phyloP scores from a whole-genome alignment of 2,113 vertebrate genomes.

The Chloropsis hardwickii region DNA sequence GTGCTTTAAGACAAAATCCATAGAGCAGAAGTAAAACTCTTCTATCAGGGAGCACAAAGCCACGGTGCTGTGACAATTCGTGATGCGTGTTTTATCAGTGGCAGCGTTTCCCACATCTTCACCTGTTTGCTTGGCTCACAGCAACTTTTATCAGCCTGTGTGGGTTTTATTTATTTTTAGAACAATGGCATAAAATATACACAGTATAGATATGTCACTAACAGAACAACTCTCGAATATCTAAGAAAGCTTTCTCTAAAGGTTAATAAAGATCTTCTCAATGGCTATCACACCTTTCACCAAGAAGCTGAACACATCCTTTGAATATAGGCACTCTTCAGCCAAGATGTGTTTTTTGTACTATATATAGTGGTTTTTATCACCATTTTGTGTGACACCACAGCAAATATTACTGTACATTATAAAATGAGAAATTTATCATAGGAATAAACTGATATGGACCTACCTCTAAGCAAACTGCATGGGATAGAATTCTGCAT shows the following conservation, averaged over 20 bases:
- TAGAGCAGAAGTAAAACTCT: not conserved
- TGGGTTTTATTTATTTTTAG: not conserved
- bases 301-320: not conserved
- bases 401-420: not conserved
- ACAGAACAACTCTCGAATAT: not conserved
- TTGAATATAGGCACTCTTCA: not conserved
- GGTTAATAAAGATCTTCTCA: not conserved
- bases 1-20: not conserved
- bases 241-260: not conserved
- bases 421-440: not conserved
- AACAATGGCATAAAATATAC: not conserved
- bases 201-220: not conserved
- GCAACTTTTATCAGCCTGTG: not conserved
- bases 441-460: not conserved
- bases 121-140: not conserved
- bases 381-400: not conserved
- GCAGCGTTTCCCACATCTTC: not conserved
- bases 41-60: not conserved
- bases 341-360: not conserved
- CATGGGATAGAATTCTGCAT: not conserved
- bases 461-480: not conserved
- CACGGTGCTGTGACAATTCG: not conserved
- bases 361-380: not conserved
- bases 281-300: not conserved
- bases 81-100: not conserved